phyloP scores from a whole-genome alignment of 2,888 invertebrate genomes.

The Seladonia tumulorum region DNA sequence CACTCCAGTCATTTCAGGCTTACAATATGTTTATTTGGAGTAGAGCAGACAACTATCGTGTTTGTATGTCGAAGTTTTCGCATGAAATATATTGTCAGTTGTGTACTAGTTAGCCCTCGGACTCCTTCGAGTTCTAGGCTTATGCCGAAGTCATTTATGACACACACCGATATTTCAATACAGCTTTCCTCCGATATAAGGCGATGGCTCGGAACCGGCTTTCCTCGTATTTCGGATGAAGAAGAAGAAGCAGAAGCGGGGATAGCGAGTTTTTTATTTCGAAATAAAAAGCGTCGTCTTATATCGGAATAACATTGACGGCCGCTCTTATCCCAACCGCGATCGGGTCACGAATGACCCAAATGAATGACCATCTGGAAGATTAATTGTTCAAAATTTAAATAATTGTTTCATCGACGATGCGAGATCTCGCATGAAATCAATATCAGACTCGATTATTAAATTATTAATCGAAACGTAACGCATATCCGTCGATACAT shows the following conservation, averaged over 20 bases:
- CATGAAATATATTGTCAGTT: neutral
- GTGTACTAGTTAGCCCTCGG: neutral
- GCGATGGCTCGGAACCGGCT: too few relatives aligned
- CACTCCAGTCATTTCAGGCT: neutral
- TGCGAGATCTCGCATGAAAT: neutral
- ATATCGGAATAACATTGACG: too few relatives aligned
- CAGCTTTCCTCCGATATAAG: too few relatives aligned
- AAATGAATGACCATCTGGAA: neutral
- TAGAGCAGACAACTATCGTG: neutral
- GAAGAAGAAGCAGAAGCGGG: too few relatives aligned
- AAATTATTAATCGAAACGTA: neutral
- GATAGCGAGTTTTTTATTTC: too few relatives aligned
- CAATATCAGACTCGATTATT: neutral
- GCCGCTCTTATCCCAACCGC: too few relatives aligned
- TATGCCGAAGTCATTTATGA: too few relatives aligned
- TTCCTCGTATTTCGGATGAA: too few relatives aligned
- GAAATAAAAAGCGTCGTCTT: too few relatives aligned
- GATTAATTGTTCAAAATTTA: neutral
- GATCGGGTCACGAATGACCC: too few relatives aligned
- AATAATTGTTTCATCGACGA: neutral
- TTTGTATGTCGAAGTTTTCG: neutral
- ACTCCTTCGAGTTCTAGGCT: too few relatives aligned
- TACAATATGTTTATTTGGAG: neutral
- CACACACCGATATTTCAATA: too few relatives aligned
- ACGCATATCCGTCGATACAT: neutral